These are phyloP conservation scores for Tetranychus piercei DNA, from an alignment of 2,888 invertebrate species.

Conservation along the genomic window DNA sequence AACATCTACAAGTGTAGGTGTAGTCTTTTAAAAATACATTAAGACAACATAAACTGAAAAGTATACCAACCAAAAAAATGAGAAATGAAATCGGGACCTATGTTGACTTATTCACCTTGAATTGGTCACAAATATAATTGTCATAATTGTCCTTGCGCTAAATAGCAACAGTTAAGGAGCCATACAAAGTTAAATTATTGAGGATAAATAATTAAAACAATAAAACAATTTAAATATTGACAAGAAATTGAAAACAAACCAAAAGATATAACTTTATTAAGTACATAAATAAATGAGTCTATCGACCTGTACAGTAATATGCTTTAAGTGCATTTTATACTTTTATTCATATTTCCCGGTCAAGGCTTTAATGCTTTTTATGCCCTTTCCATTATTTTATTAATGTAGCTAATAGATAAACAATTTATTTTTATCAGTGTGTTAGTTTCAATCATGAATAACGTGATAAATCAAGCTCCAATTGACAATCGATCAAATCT, in stretches of 20 bases:
- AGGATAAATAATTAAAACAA: not conserved
- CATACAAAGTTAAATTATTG: too few relatives aligned
- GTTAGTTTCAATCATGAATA: too few relatives aligned
- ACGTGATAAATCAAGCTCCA: too few relatives aligned
- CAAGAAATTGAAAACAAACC: not conserved
- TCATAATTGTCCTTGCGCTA: not conserved
- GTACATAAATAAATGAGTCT: not conserved
- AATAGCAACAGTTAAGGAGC: not conserved
- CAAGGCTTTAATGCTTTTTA: not conserved
- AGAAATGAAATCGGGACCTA: not conserved
- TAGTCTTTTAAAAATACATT: too few relatives aligned
- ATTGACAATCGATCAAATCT: too few relatives aligned
- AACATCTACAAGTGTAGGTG: too few relatives aligned
- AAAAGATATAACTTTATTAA: not conserved
- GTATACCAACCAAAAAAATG: not conserved
- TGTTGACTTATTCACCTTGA: not conserved
- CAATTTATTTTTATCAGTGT: too few relatives aligned
- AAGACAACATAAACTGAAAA: too few relatives aligned
- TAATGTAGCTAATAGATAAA: too few relatives aligned
- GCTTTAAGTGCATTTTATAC: too few relatives aligned
- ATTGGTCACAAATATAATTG: not conserved
- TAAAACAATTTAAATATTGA: not conserved
- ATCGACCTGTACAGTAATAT: too few relatives aligned
- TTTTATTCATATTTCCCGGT: not conserved
- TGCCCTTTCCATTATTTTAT: not conserved